Base-by-base conservation (phyloP, 1,140 invertebrate species). In the Babylonia areolata region DNA sequence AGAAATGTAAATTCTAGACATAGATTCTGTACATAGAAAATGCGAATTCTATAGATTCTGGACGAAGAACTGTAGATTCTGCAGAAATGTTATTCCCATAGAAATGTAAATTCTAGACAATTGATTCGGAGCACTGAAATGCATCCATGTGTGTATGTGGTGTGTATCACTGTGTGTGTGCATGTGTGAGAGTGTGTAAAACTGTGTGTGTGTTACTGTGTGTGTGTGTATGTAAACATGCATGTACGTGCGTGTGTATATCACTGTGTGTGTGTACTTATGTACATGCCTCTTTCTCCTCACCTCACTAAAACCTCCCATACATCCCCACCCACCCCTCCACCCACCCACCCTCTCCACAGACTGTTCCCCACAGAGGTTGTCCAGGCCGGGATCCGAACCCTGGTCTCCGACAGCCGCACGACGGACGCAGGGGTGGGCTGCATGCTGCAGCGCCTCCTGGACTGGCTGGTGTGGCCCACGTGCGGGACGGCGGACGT, bases 381-480 rank as follows among this genome's bases (percentile, higher is more conserved):
- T 81, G 87, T 91, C 11, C 78, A 86, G 12, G 86, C 86, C 37
- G 90, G 90, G 1, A 89, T 92, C 2, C 90, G 90, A 84, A 88
- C 88, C 51, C 89, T 90, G 0, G 88, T 93, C 2, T 77, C 54
- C 23, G 89, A 91, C 83, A 81, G 86, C 23, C 80, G 81, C 20
- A 87, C 93, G 54, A 81, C 89, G 51, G 91, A 93, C 77, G 81
- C 46, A 20, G 89, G 87, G 23, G 90, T 94, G 86, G 90, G 87
- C 12, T 78, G 83, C 33, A 92, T 91, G 0, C 37, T 94, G 28
- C 88, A 88, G 35, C 89, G 91, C n/a, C 91, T 93, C 37, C 89
- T 94, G 37, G 91, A 92, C 71, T 94, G 93, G 93, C 85, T 94
- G 31, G 88, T 89, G 58, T 94, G 93, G 93, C 92, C 92, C 11